phyloP scores from a whole-genome alignment of 2,888 invertebrate genomes.

The Troglohyphantes excavatus region DNA sequence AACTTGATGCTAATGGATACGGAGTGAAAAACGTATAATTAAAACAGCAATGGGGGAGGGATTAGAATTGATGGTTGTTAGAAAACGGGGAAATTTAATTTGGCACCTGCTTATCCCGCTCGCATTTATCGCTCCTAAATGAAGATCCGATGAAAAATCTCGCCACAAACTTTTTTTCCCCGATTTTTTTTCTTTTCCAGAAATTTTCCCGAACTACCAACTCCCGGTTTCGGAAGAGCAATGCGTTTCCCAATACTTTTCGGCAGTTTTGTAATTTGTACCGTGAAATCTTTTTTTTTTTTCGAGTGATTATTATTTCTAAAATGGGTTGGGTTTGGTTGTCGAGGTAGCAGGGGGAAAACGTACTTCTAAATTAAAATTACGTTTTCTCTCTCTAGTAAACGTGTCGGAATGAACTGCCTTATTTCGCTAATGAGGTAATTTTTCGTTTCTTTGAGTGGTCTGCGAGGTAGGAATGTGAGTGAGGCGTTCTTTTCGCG shows the following conservation, averaged over 20 bases:
- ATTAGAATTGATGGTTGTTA: slow-evolving; percentile 37
- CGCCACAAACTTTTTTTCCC: slow-evolving; percentile 24
- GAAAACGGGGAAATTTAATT: slow-evolving; percentile 68
- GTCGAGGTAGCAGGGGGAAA: slow-evolving; percentile 2
- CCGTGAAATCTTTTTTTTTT: slow-evolving; percentile 4
- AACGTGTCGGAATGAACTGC: slow-evolving; percentile 1
- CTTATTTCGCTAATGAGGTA: neutral
- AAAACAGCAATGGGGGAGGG: slow-evolving; percentile 35
- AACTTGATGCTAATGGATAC: slow-evolving; percentile 56
- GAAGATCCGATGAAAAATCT: slow-evolving; percentile 74
- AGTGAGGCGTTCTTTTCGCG: no score
- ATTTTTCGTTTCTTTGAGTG: neutral
- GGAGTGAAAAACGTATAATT: slow-evolving; percentile 39
- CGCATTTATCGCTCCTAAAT: slow-evolving; percentile 67
- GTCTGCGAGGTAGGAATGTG: no score
- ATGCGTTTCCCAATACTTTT: slow-evolving; percentile 71
- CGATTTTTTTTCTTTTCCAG: neutral
- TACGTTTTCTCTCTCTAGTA: neutral
- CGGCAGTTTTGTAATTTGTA: slow-evolving; percentile 22
- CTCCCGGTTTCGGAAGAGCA: slow-evolving; percentile 5
- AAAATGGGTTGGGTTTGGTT: neutral
- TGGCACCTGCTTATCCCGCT: slow-evolving; percentile 56
- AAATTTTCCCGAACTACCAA: neutral
- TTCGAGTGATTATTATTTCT: slow-evolving; percentile 17
- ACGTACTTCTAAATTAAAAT: slow-evolving; percentile 27